Conservation (phyloP, 2,113 vertebrate species). For the Martes martes region DNA sequence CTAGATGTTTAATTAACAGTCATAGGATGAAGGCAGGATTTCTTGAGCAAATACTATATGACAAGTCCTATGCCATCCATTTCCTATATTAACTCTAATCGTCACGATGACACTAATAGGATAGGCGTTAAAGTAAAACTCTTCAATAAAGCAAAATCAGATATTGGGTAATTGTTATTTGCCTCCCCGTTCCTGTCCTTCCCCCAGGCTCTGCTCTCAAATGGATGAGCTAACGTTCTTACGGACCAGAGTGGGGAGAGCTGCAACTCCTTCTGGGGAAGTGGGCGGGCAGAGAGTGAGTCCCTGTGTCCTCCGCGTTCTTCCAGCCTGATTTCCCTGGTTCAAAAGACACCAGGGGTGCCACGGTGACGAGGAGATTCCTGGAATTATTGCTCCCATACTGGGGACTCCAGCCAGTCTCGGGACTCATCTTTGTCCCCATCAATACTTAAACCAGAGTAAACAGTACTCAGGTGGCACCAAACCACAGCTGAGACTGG, state of each 20-base stretch:
- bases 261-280: not conserved
- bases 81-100: not conserved
- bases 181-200: not conserved
- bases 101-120: not conserved
- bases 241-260: rapidly evolving
- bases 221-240: not conserved
- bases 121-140: not conserved
- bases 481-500: not conserved
- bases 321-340: not conserved
- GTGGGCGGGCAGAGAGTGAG: not conserved
- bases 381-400: not conserved
- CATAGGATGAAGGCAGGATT: not conserved
- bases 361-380: not conserved
- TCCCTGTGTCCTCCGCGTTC: not conserved
- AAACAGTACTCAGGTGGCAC: not conserved
- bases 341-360: not conserved
- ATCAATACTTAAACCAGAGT: not conserved
- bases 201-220: not conserved
- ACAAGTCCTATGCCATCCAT: not conserved
- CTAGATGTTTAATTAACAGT: not conserved
- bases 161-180: not conserved
- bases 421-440: not conserved
- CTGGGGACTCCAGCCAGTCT: not conserved
- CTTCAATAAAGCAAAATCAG: not conserved
- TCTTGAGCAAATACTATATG: not conserved